Evolutionary conservation across 2,888 invertebrate genomes (phyloP).

Genomic region (Balanococcus diminutus): DNA sequence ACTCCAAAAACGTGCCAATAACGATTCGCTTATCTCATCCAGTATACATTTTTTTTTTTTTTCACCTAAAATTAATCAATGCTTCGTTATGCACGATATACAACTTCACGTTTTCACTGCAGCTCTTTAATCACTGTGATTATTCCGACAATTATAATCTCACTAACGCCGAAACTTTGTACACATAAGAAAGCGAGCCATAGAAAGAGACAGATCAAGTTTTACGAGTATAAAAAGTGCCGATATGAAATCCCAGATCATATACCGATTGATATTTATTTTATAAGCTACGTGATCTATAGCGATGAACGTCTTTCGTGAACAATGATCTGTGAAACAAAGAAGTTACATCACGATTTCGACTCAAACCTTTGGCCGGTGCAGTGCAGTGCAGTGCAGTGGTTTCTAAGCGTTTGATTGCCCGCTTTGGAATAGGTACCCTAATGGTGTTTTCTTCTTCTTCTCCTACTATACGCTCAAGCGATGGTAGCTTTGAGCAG

Average conservation of each 20-base stretch:
- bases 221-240: neutral
- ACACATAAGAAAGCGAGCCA: neutral
- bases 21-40: neutral
- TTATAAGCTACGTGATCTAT: constrained; percentile 28
- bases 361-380: constrained; percentile 30
- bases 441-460: neutral
- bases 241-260: constrained; percentile 32
- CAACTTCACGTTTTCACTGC: constrained; percentile 4
- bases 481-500: neutral
- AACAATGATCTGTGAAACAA: constrained; percentile 16
- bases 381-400: constrained; percentile 20
- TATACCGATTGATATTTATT: constrained; percentile 24
- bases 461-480: neutral
- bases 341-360: constrained; percentile 28
- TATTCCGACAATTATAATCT: constrained; percentile 11
- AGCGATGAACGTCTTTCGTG: neutral
- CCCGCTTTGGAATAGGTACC: too few species aligned
- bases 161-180: neutral
- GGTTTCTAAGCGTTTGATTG: constrained; percentile 33
- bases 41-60: neutral
- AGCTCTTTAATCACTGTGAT: constrained; percentile 25
- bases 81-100: neutral
- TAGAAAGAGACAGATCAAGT: neutral
- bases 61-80: constrained; percentile 33
- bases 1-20: neutral